Evolutionary conservation across 2,888 invertebrate species (phyloP).

Genomic region (Neocrepidodera transversa): DNA sequence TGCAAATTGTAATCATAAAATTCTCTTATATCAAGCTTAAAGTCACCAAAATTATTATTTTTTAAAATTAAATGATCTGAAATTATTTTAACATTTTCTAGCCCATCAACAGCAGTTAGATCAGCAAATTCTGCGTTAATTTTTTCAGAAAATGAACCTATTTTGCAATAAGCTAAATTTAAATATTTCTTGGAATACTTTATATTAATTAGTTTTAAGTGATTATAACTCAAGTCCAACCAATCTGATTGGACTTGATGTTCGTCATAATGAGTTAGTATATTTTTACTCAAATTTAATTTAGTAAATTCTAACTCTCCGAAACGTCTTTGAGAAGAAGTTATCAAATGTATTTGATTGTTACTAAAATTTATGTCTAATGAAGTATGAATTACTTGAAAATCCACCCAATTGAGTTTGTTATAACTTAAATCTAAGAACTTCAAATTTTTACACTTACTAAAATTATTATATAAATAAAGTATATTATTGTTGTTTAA

Average conservation of each 20-base stretch:
- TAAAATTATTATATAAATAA: neutral
- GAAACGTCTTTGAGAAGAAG: neutral
- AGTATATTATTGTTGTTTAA: slow-evolving; percentile 13
- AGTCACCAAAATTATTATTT: slow-evolving; percentile 2
- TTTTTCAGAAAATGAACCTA: neutral
- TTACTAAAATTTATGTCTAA: slow-evolving; percentile 12
- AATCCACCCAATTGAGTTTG: slow-evolving; percentile 5
- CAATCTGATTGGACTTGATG: neutral
- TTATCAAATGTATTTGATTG: slow-evolving; percentile 2
- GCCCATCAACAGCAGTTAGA: neutral
- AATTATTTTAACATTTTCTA: neutral
- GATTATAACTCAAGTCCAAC: slow-evolving; percentile 18
- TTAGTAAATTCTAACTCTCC: neutral
- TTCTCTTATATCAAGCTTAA: slow-evolving; percentile 1
- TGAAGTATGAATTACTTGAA: neutral
- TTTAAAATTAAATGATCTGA: neutral
- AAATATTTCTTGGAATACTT: slow-evolving; percentile 1
- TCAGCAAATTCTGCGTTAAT: neutral
- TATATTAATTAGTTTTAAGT: slow-evolving; percentile 3
- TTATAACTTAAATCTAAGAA: slow-evolving; percentile 14
- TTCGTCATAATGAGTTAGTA: slow-evolving; percentile 1
- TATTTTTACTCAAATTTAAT: slow-evolving; percentile 16
- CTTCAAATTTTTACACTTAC: neutral
- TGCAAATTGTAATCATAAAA: neutral
- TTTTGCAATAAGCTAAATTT: slow-evolving; percentile 6